Conservation (phyloP, 2,888 invertebrate species). For the Amorpha juglandis region DNA sequence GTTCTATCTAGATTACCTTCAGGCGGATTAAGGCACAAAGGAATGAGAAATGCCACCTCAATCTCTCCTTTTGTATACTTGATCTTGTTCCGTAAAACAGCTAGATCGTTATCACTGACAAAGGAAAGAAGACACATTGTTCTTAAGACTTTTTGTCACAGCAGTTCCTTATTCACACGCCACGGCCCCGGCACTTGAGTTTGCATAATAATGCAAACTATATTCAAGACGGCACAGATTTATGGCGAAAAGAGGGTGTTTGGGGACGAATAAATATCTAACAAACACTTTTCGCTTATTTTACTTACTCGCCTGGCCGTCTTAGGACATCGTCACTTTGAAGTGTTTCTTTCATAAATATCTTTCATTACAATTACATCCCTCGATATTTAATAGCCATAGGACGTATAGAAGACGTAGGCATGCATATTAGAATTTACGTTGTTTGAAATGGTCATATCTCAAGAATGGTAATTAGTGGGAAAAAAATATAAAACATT, state of each 20-base stretch:
- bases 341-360: neutral
- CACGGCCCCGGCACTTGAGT: conserved; percentile 58
- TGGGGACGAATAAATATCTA: conserved; percentile 65
- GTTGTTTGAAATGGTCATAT: too few species aligned
- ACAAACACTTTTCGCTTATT: conserved; percentile 50
- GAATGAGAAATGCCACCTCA: neutral
- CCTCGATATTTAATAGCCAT: too few species aligned
- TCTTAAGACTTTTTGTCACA: conserved; percentile 24
- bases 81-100: neutral
- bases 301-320: conserved; percentile 29
- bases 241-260: conserved; percentile 58
- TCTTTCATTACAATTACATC: too few species aligned
- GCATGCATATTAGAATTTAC: too few species aligned
- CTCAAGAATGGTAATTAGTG: too few species aligned
- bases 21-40: neutral
- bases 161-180: conserved; percentile 49
- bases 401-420: too few species aligned
- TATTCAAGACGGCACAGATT: conserved; percentile 70
- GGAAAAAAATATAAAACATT: too few species aligned
- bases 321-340: conserved; percentile 7
- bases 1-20: neutral
- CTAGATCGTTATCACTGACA: conserved; percentile 19
- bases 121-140: conserved; percentile 24
- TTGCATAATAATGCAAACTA: conserved; percentile 76
- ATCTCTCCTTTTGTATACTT: neutral